phyloP scores from a whole-genome alignment of 2,797 vertebrate genomes.

The Chiloscyllium punctatum region DNA sequence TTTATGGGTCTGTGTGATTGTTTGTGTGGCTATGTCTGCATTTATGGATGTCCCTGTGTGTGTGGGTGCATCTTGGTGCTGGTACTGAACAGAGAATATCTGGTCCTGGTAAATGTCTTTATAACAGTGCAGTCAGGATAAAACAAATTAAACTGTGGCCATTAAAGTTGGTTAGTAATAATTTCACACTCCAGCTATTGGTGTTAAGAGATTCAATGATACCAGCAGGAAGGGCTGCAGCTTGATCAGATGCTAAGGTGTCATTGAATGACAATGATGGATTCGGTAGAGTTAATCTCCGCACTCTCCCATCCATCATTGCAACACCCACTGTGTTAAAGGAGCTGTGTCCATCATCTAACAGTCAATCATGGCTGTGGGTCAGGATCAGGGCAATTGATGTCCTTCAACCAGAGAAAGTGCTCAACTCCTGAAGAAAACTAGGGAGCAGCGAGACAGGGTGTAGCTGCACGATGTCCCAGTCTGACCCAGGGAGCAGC shows the following conservation, averaged over 20 bases:
- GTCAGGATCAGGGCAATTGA: not conserved
- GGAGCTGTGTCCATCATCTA: not conserved
- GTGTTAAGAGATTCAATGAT: not conserved
- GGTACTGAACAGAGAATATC: no score
- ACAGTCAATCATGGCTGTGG: not conserved
- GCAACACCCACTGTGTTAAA: not conserved
- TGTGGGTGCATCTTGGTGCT: no score
- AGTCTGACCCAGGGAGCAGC: no score
- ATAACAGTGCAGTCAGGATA: not conserved
- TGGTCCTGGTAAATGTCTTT: not conserved
- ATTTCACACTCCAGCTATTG: not conserved
- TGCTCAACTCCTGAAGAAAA: no score
- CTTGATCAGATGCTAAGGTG: not conserved
- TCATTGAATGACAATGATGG: constrained; percentile 10
- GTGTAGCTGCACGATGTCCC: no score
- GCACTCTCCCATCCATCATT: not conserved
- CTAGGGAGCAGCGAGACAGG: no score
- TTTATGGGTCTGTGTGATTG: no score
- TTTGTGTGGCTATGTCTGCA: no score
- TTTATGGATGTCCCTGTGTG: no score
- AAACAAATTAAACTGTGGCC: not conserved
- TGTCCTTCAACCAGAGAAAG: not conserved
- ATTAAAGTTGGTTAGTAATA: not conserved
- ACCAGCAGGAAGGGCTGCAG: not conserved
- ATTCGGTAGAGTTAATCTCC: not conserved